Base-by-base conservation (phyloP, 2,113 vertebrate genomes). In the Ictidomys tridecemlineatus region DNA sequence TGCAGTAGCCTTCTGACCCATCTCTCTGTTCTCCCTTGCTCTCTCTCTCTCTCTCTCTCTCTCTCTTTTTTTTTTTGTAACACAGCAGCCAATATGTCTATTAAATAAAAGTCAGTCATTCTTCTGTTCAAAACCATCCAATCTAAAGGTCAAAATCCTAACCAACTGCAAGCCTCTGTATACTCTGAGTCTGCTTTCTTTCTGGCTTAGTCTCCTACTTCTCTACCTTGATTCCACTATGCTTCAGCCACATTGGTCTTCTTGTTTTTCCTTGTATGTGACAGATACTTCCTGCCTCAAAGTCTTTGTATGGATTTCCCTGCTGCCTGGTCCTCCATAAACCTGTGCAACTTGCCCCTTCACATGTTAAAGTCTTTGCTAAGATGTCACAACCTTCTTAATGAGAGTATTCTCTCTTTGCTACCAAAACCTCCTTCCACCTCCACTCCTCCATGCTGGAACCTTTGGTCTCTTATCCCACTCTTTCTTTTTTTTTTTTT, bases 101-200 rank as follows among this genome's bases (percentile, higher is more conserved):
- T 94, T 85, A 76, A 58, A 48, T 56, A 58, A 72, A 70, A 82
- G 8, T n/a, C 63, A 53, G 8, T 89, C 77, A 45, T 45, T 89
- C 22, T 67, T 92, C 34, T 89, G 26, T 30, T 95, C 84, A 51
- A n/a, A 93, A 94, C 58, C 37, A 69, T 73, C 45, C 28, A 84
- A 34, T 53, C 12, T 69, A 48, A 67, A 79, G 5, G 32, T n/a
- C 42, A 69, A 85, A 53, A 24, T 51, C 10, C 69, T 56, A 39
- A 26, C 11, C 53, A 4, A 14, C 61, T 85, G 7, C 4, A 26
- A 37, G 20, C 5, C 16, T n/a, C 53, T 74, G 1, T 8, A 3
- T 26, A 30, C 13, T 24, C 9, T 82, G 26, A 2, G 1, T 53
- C 20, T 89, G 1, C 61, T 61, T 84, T 42, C 22, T 96, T n/a